A percentile compares a stretch with the other conserved stretches of the same genome.
These are phyloP conservation scores for Thysanoteuthis rhombus DNA, from an alignment of 2,888 invertebrate species.

Conservation along the genomic window DNA sequence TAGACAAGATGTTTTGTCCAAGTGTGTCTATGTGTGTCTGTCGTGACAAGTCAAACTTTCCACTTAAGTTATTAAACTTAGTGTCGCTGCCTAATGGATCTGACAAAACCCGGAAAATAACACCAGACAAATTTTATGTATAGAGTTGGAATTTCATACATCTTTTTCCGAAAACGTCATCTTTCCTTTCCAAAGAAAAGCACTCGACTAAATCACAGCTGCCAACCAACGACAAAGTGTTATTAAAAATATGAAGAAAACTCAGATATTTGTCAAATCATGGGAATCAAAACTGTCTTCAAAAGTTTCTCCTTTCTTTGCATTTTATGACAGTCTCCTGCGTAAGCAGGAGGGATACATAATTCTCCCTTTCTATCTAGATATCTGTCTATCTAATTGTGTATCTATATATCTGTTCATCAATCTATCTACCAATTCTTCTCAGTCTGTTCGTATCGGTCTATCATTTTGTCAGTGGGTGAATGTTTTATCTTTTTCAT, in stretches of 20 bases:
- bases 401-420: too few relatives aligned
- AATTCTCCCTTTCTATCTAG: too few relatives aligned
- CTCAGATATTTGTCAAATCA: not conserved
- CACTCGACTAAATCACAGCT: not conserved
- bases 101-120: not conserved
- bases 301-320: not conserved
- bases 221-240: conserved; percentile 12
- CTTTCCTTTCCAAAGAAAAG: not conserved
- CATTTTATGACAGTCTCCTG: not conserved
- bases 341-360: too few relatives aligned
- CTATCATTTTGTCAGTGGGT: too few relatives aligned
- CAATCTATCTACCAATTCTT: too few relatives aligned
- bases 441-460: too few relatives aligned
- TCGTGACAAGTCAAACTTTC: not conserved
- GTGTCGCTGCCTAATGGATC: not conserved
- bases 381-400: too few relatives aligned
- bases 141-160: not conserved
- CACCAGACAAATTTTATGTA: not conserved
- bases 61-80: conserved; percentile 12
- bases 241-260: not conserved
- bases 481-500: too few relatives aligned
- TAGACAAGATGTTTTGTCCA: not conserved
- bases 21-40: not conserved
- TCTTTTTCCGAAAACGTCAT: not conserved
- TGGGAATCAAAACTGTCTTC: not conserved